Conservation (phyloP, 2,888 invertebrate genomes). For the Pomacea canaliculata region DNA sequence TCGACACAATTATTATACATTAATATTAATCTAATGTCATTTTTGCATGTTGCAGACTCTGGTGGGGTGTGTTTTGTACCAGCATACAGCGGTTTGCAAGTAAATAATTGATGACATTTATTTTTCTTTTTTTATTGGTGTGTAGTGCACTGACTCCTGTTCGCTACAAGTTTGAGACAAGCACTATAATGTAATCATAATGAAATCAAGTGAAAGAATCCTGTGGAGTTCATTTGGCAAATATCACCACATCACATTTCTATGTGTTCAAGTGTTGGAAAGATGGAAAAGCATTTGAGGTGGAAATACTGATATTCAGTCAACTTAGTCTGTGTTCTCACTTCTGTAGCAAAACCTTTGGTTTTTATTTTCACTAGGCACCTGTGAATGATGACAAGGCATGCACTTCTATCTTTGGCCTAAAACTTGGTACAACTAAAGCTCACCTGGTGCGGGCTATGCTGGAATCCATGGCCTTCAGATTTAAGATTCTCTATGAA, state of each 20-base stretch:
- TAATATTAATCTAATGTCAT: not conserved
- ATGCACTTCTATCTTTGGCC: constrained; percentile 88
- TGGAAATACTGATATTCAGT: no score
- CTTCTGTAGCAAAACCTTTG: no score
- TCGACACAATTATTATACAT: constrained; percentile 62
- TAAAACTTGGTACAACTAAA: constrained; percentile 91
- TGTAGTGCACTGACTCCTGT: no score
- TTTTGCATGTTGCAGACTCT: constrained; percentile 74
- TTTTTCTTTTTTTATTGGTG: no score
- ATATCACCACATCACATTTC: no score
- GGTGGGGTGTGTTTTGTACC: constrained; percentile 98
- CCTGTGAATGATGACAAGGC: constrained; percentile 90
- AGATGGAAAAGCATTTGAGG: no score
- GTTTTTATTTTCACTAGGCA: constrained; percentile 74
- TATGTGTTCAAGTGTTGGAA: no score
- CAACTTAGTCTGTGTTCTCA: no score
- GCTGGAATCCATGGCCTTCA: constrained; percentile 94
- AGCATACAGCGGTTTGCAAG: constrained; percentile 90
- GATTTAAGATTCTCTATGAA: constrained; percentile 84
- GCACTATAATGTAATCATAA: no score
- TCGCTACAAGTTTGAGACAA: no score
- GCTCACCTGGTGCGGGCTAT: constrained; percentile 94
- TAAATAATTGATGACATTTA: constrained; percentile 71
- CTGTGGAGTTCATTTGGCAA: no score
- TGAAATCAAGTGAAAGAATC: no score